Base-by-base conservation (phyloP, 1,140 invertebrate species). In the Geopemphigus sp. region DNA sequence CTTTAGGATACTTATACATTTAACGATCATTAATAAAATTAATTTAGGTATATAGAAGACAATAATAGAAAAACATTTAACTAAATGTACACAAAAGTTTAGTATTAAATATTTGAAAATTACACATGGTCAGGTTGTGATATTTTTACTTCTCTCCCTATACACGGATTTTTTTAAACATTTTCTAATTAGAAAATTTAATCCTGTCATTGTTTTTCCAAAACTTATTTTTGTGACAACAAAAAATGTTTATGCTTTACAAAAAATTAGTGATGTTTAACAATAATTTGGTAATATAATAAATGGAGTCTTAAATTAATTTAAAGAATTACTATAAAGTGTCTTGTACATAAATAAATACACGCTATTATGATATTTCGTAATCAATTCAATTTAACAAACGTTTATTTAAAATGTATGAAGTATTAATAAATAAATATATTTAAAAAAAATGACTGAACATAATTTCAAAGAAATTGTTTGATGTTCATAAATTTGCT, bases 51-150 rank as follows among this genome's bases (percentile, higher is more conserved):
- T 39, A 50, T 68, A 68, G 66, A 47, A 68, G 66, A 68, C 66
- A 68, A 68, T 68, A 68, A 59, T 24, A 59, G 8, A 32, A 32
- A 54, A 54, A 72, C 24, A 26, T 53, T 66, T 66, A 66, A n/a
- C 39, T 15, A 29, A 19, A 53, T 39, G 14, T 68, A 24, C 15
- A 70, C 24, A 29, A 70, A 3, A 26, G 14, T 50, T 53, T 26
- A 50, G 47, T 19, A 17, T 24, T 47, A 6, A 22, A 47, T 19
- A 26, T 70, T 39, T 39, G 8, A 39, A 32, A 12, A 72, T 72
- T 53, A 19, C 50, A 54, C 22, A 54, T 24, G 68, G 68, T 72
- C 68, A 72, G 68, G 68, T 72, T 72, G 68, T 72, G 68, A 72
- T 72, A 72, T 53, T 72, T 70, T 32, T n/a, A 72, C 15, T 53